These are phyloP conservation scores for Pseudorhombus dupliciocellatus DNA, from an alignment of 2,113 vertebrate genomes.

Conservation along the genomic window DNA sequence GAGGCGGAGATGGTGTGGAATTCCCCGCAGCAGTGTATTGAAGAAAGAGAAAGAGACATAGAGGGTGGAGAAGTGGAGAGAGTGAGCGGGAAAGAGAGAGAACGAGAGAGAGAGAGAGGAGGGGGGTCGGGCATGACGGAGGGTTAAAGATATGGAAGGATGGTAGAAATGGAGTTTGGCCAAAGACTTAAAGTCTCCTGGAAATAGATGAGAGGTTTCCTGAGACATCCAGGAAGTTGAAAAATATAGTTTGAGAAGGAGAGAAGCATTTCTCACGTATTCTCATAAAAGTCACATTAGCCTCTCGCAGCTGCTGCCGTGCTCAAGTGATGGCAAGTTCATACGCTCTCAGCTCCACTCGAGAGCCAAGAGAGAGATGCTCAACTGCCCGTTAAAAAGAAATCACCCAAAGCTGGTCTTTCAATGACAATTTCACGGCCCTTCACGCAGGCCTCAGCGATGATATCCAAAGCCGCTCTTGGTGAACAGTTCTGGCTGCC, in stretches of 20 bases:
- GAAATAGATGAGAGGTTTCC: constrained; percentile 14
- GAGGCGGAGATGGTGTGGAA: constrained; percentile 79
- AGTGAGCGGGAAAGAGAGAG: not conserved
- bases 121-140: constrained; percentile 6
- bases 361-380: constrained; percentile 45
- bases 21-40: constrained; percentile 80
- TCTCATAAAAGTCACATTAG: constrained; percentile 23
- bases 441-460: not conserved
- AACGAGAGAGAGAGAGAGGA: not conserved
- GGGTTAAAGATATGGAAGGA: constrained; percentile 24
- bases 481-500: not conserved
- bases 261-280: constrained; percentile 15
- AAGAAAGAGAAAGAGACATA: constrained; percentile 71
- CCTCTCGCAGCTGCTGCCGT: constrained; percentile 40
- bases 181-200: constrained; percentile 33
- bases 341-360: constrained; percentile 42
- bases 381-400: constrained; percentile 26
- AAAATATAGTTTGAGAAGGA: not conserved
- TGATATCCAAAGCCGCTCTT: constrained; percentile 1
- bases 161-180: constrained; percentile 35
- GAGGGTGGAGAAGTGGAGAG: constrained; percentile 49
- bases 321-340: constrained; percentile 31
- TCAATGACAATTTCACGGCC: constrained; percentile 3
- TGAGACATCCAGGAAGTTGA: constrained; percentile 1
- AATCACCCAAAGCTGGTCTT: constrained; percentile 10